These are phyloP conservation scores for Mystacides longicornis DNA, from an alignment of 2,888 invertebrate genomes.

Conservation along the genomic window DNA sequence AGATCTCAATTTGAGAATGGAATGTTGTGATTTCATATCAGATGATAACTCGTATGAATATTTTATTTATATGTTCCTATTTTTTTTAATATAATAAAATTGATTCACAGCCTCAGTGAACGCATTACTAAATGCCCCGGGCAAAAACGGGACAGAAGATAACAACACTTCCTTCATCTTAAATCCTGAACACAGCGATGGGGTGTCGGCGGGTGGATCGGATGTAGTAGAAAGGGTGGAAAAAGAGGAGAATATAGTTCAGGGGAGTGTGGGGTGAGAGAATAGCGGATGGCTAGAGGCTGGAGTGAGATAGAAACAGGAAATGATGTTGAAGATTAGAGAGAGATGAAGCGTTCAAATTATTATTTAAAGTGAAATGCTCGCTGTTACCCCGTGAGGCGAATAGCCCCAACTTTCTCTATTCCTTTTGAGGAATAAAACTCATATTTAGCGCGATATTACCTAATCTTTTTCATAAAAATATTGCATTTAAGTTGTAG, in stretches of 20 bases:
- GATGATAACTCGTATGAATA: no score
- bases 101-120: background rate
- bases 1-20: no score
- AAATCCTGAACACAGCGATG: constrained; percentile 13
- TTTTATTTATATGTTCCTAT: no score
- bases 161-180: constrained; percentile 22
- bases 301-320: background rate
- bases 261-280: constrained; percentile 23
- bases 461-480: no score
- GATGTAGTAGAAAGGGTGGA: constrained; percentile 28
- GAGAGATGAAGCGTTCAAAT: background rate
- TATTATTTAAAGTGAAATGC: background rate
- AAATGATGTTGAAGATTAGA: background rate
- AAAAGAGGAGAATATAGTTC: background rate
- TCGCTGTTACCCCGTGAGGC: background rate
- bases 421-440: background rate
- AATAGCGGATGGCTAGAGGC: constrained; percentile 3
- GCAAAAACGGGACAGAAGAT: constrained; percentile 23
- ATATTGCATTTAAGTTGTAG: no score
- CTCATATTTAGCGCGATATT: no score
- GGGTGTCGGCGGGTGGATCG: constrained; percentile 5
- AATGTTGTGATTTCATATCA: no score
- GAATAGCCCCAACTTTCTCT: background rate
- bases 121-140: constrained; percentile 11
- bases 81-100: background rate